Evolutionary conservation across 2,113 vertebrate species (phyloP).

Genomic region (Bubalus kerabau): DNA sequence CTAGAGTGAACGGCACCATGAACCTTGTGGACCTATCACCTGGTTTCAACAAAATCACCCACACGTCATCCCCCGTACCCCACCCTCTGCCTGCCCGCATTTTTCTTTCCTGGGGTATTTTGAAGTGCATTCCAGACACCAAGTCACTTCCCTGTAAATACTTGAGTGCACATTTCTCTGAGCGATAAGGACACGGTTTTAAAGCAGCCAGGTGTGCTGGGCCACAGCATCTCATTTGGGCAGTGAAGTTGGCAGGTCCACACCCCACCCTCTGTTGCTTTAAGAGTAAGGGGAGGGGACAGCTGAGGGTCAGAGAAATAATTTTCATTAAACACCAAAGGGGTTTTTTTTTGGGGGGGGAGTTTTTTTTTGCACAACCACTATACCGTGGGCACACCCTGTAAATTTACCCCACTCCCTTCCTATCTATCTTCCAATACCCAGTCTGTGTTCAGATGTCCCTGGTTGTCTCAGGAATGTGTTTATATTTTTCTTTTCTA

Average conservation of each 20-base stretch:
- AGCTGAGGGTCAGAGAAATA: background rate
- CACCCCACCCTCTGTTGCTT: background rate
- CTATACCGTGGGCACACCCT: background rate
- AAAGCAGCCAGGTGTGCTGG: accelerated
- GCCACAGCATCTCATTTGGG: background rate
- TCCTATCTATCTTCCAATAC: background rate
- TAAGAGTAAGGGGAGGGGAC: background rate
- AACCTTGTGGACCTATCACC: background rate
- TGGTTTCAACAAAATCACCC: background rate
- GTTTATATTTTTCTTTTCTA: background rate
- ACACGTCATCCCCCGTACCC: accelerated
- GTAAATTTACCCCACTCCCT: background rate
- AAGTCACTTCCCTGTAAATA: background rate
- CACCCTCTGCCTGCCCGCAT: background rate
- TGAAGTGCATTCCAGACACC: background rate
- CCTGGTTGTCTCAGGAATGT: background rate
- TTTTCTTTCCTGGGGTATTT: background rate
- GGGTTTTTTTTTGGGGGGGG: background rate
- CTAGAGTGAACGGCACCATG: background rate
- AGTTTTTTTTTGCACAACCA: background rate
- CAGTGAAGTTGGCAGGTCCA: background rate
- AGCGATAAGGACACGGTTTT: background rate
- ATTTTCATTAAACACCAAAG: background rate
- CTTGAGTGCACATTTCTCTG: background rate
- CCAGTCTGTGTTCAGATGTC: background rate